Base-by-base conservation (phyloP, 1,140 invertebrate genomes). In the Drosophila persimilis region DNA sequence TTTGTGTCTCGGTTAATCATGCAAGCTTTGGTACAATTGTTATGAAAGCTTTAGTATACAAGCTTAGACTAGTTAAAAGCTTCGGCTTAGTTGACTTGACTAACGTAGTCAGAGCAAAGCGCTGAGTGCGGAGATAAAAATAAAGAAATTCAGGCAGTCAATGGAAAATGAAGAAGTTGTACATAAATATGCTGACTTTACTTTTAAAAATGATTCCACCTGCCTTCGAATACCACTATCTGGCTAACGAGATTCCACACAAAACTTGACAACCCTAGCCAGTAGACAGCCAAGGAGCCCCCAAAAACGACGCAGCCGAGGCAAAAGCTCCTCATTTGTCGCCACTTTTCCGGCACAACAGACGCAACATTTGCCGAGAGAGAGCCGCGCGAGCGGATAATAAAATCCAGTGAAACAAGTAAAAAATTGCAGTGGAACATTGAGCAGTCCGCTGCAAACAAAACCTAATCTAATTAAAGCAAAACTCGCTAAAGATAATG, bases 311-410 rank as follows among this genome's bases (percentile, higher is more conserved):
- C 61, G 57, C 69, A 75, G 48, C 54, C 48, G 31, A 84, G 39
- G 63, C 57, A 55, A 85, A 86, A 89, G 89, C 89, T 90, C 71
- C 75, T 74, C 84, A 89, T 88, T 84, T 71, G 85, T 90, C 80
- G 89, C 88, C 73, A 89, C 89, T 90, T 90, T 90, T 90, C 89
- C 89, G 89, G 89, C 89, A 90, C 72, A 90, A 90, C 81, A 90
- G 89, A 90, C 89, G 80, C 78, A 89, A 88, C 62, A 80, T 70
- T 73, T 83, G 74, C 83, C 60, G 70, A 63, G 64, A 80, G 65
- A 66, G 74, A 76, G 55, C 51, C 59, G 57, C 60, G 77, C 50
- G 46, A 80, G 74, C 62, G 51, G 71, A 75, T 39, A 67, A 48
- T 48, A 77, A 85, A 65, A 63, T 52, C 31, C 29, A 77, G 53